Percentiles rank a stretch among this genome's conserved stretches.
These are phyloP conservation scores for Otus sunia DNA, from an alignment of 2,113 vertebrate species.

Conservation along the genomic window DNA sequence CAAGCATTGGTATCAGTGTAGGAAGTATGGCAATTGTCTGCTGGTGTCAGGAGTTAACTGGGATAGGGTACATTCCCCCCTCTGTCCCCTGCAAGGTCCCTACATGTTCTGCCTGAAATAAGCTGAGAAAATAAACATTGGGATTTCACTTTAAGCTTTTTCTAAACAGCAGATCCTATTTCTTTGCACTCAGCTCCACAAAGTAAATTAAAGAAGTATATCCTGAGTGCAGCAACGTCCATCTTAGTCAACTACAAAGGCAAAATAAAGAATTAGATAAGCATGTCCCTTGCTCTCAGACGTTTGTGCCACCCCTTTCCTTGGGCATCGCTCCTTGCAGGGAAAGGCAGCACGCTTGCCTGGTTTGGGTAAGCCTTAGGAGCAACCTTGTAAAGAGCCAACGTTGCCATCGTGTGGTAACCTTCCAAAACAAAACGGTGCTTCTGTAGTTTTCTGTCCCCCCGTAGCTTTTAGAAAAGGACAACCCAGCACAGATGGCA, in stretches of 20 bases:
- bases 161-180: not conserved
- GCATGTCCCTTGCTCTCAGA: fast-evolving
- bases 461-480: fast-evolving
- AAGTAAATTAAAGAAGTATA: not conserved
- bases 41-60: not conserved
- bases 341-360: not conserved
- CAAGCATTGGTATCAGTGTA: not conserved
- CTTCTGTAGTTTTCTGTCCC: fast-evolving
- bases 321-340: not conserved
- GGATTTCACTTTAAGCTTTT: not conserved
- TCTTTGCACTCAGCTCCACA: not conserved
- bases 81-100: not conserved
- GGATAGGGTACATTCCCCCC: too few relatives aligned
- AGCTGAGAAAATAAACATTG: not conserved
- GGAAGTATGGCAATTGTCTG: fast-evolving
- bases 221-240: not conserved
- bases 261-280: not conserved
- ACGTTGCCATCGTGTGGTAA: slow-evolving; percentile 25
- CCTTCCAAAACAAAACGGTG: not conserved
- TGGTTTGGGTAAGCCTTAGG: not conserved
- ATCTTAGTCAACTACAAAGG: not conserved
- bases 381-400: not conserved
- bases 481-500: not conserved
- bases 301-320: not conserved
- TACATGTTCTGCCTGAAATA: fast-evolving